Evolutionary conservation across 1,140 invertebrate species (phyloP).

Genomic region (Rhopalosiphum padi): DNA sequence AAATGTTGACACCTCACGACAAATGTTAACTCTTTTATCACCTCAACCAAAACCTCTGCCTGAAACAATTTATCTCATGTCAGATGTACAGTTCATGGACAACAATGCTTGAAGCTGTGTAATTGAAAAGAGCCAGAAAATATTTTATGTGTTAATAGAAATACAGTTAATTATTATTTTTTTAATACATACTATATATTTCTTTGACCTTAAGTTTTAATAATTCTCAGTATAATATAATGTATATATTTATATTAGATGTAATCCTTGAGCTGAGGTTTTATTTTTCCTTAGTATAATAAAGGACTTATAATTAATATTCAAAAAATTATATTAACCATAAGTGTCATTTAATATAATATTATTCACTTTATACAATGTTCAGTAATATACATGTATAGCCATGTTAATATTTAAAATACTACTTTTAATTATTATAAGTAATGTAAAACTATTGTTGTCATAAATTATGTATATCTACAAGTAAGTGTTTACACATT

Average conservation of each 20-base stretch:
- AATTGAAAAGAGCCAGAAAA: neutral
- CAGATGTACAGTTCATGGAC: conserved; percentile 89
- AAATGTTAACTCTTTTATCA: conserved; percentile 86
- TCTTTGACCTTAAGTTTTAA: neutral
- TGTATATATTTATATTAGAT: neutral
- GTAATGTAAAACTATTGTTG: neutral
- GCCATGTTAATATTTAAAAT: neutral
- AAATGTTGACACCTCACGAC: conserved; percentile 85
- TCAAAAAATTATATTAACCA: neutral
- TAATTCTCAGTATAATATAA: neutral
- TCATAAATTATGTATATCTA: neutral
- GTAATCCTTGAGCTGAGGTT: neutral
- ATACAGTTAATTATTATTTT: neutral
- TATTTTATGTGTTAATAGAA: neutral
- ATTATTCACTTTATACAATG: neutral
- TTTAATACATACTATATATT: neutral
- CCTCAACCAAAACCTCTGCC: conserved; percentile 91
- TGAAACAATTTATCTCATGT: conserved; percentile 79
- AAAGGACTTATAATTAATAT: neutral
- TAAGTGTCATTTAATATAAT: neutral
- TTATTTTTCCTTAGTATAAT: neutral
- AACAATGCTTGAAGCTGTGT: conserved; percentile 62
- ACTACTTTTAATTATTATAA: neutral
- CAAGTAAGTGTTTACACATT: neutral
- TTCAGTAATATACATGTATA: neutral